A percentile compares a stretch with the other conserved stretches of the same genome.
Conservation (phyloP, 2,888 invertebrate species). For the Ormyrus nitidulus region DNA sequence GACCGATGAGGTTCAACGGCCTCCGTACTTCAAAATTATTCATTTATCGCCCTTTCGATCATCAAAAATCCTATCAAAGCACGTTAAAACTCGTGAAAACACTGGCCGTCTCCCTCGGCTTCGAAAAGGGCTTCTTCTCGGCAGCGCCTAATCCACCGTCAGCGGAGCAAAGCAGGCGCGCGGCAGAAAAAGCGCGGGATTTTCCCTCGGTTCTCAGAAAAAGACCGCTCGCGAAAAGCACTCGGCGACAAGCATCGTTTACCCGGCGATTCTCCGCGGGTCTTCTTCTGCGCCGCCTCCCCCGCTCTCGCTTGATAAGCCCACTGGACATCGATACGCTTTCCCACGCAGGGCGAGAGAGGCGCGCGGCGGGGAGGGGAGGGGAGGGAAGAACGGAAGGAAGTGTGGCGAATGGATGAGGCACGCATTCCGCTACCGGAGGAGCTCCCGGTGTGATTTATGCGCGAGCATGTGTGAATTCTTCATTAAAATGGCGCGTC, state of each 20-base stretch:
- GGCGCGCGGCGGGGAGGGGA: not conserved
- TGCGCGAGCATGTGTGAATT: constrained; percentile 14
- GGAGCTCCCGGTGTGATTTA: constrained; percentile 36
- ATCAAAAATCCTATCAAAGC: too few relatives aligned
- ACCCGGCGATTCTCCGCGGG: constrained; percentile 6
- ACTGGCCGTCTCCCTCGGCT: too few relatives aligned
- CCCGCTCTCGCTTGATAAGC: constrained; percentile 12
- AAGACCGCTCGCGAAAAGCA: too few relatives aligned
- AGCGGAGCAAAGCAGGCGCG: too few relatives aligned
- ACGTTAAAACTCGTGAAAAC: too few relatives aligned
- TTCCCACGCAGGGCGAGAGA: constrained; percentile 15
- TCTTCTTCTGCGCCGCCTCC: not conserved
- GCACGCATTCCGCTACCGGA: constrained; percentile 32
- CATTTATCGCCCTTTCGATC: too few relatives aligned
- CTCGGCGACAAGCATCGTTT: constrained; percentile 35
- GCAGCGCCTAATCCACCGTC: too few relatives aligned
- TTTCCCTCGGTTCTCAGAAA: too few relatives aligned
- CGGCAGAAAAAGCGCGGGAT: too few relatives aligned
- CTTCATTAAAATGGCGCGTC: constrained; percentile 9
- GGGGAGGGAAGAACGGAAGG: not conserved
- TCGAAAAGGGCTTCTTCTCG: too few relatives aligned
- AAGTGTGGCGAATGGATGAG: constrained; percentile 36
- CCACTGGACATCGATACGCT: constrained; percentile 12
- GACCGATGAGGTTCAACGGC: too few relatives aligned
- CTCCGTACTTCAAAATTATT: too few relatives aligned